Evolutionary conservation across 2,888 invertebrate species (phyloP), one percentile per base, ranked within the genome.

Genomic region (Polia nebulosa): DNA sequence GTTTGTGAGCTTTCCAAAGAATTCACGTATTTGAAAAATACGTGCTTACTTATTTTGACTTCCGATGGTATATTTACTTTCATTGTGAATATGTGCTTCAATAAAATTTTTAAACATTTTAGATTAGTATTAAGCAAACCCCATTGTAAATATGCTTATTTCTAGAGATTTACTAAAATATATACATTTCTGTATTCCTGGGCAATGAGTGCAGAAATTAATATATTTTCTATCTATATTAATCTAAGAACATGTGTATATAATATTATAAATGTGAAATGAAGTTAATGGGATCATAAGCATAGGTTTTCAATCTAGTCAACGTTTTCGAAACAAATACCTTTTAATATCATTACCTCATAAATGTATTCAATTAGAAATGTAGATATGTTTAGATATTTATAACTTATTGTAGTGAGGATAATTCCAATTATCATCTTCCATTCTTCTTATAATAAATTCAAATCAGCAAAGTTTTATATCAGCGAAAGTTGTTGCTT

Each of bases 161-260:
- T 53, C 67, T 65, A 69, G 61, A 55, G 7, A 53, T 74, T 59
- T 58, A 39, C 20, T 25, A 57, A 72, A 60, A 75, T 85, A 78
- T 81, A 72, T 79, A 86, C 87, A 88, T 92, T 92, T 93, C 89
- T 92, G 89, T 90, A 92, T 88, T 94, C 92, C 58, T 62, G 95
- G 95, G 95, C 95, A 95, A 95, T 95, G 91, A 92, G 89, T 94
- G 84, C 89, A 91, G 89, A 92, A 91, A 92, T 91, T 86, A 62
- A 34, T 82, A 70, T 72, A 76, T 68, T 72, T 52, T 22, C 4
- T 22, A 36, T 32, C 45, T 62, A 61, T 53, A 39, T n/a, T 45
- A 34, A 39, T 36, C 52, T 25, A 20, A 25, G n/a, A 62, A 58
- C 4, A 5, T 51, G 15, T 83, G 72, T 78, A 82, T 20, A 81